Conservation (phyloP, 2,113 vertebrate genomes). For the Paradoxurus hermaphroditus region DNA sequence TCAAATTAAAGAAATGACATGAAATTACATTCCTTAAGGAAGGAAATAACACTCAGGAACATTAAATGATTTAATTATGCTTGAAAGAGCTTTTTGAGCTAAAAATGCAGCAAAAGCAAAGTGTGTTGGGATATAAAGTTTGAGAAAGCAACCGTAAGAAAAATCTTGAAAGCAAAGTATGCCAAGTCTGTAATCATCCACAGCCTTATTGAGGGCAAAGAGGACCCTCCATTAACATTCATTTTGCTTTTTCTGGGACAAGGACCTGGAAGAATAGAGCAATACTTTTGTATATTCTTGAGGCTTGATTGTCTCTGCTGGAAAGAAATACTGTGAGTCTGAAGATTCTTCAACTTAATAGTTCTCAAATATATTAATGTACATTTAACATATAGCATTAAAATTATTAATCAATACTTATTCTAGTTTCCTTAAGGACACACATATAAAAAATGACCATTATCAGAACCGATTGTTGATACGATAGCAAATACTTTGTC, state of each 20-base stretch:
- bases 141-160: conserved; percentile 23
- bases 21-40: conserved; percentile 73
- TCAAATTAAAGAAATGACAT: conserved; percentile 69
- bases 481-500: background rate
- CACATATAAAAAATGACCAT: background rate
- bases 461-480: background rate
- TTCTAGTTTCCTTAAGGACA: background rate
- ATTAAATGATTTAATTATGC: conserved; percentile 77
- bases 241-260: conserved; percentile 30
- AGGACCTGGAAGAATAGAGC: background rate
- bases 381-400: conserved; percentile 8
- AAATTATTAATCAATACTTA: conserved; percentile 2
- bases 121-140: conserved; percentile 31
- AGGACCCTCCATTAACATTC: background rate
- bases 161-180: conserved; percentile 34
- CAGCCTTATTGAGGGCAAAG: background rate
- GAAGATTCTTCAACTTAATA: conserved; percentile 9
- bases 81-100: conserved; percentile 63
- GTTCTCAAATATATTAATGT: conserved; percentile 10
- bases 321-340: conserved; percentile 4
- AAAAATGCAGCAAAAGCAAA: conserved; percentile 63
- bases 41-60: conserved; percentile 63
- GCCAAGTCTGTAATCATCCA: background rate
- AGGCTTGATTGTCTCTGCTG: background rate
- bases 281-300: conserved; percentile 33